Conservation (phyloP, 2,888 invertebrate species). For the Oscheius sp. region DNA sequence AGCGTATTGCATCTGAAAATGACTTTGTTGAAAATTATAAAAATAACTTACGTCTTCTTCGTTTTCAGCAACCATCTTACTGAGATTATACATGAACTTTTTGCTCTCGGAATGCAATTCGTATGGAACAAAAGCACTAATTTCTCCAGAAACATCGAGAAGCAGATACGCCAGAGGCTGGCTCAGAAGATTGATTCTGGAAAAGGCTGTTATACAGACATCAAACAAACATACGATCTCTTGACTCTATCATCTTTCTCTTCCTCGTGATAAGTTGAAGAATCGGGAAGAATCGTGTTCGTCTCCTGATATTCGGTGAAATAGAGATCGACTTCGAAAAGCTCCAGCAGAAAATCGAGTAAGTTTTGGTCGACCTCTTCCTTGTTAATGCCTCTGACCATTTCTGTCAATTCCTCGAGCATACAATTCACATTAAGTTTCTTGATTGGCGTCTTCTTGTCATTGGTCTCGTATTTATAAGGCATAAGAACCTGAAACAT, state of each 20-base stretch:
- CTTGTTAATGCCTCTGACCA: no score
- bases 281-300: background rate
- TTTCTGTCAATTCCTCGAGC: background rate
- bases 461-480: background rate
- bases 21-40: background rate
- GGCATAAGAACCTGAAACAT: no score
- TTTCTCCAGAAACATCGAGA: background rate
- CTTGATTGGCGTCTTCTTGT: background rate
- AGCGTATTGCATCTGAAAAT: background rate
- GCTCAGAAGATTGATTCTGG: background rate
- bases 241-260: background rate
- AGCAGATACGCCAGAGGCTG: background rate
- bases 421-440: background rate
- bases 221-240: background rate
- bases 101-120: background rate
- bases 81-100: background rate
- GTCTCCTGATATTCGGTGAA: background rate
- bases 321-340: constrained; percentile 1
- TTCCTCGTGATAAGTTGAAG: background rate
- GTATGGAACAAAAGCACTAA: background rate
- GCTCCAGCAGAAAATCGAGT: background rate
- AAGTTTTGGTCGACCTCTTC: background rate
- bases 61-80: background rate
- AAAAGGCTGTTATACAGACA: background rate
- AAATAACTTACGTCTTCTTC: background rate